Base-by-base conservation (phyloP, 2,797 vertebrate species). In the Acanthopagrus latus region DNA sequence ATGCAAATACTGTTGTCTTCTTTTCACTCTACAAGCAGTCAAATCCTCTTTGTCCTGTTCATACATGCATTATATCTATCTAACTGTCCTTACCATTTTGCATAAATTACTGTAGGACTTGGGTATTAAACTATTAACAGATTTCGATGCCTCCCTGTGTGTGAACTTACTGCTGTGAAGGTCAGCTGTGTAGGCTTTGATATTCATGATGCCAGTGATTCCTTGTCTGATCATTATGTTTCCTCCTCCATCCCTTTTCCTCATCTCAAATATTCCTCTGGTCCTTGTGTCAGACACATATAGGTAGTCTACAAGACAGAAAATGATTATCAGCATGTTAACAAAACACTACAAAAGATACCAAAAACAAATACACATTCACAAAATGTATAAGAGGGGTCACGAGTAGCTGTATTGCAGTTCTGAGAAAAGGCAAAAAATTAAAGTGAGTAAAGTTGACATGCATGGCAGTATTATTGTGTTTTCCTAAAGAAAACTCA, bases 221-320 rank as follows among this genome's bases (percentile, higher is more conserved):
- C 94, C 94, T 88, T 93, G 82, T 88, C 95, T 89, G 83, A 95
- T 84, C 54, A 91, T 86, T 2, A 81, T 60, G 71, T 82, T 95
- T 75, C 90, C 89, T 60, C 94, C 94, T 50, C 91, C 95, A 18
- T 95, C 94, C 51, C 93, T 85, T 82, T 95, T 95, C 69, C 94
- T 91, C 91, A 95, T 89, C 68, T 92, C 74, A 23, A 83, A 95
- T 58, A 95, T 73, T 2, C 71, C 87, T 20, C 71, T 90, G 11
- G 89, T 93, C 77, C 94, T 90, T 67, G 90, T 90, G 62, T 95
- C 95, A 29, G 93, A 70, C 65, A 95, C 92, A 62, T 90, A 95
- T 29, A 95, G 80, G 81, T 89, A 87, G 64, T 94, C 95, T 95
- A 20, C 27, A 71, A 70, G 23, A 74, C 38, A 79, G 43, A 78